Percentiles rank a stretch among this genome's conserved stretches.
phyloP scores from a whole-genome alignment of 64 coral and sea anemone genomes.

The Montipora cactus region DNA sequence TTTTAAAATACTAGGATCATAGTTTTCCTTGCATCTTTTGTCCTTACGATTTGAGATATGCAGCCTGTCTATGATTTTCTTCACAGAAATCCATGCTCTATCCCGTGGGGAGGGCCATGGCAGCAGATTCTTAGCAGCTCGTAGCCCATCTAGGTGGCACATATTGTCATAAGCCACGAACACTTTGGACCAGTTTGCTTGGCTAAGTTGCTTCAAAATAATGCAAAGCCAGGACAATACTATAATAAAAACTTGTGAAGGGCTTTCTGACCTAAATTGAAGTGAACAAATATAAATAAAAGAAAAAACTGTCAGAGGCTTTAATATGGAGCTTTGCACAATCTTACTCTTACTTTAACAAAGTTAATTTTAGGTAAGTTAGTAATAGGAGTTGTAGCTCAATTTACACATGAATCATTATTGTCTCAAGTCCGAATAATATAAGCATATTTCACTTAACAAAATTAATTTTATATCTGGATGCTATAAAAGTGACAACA shows the following conservation, averaged over 20 bases:
- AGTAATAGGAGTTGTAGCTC: too few species aligned
- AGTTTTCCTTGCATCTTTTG: conserved; percentile 22
- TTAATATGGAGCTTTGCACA: too few species aligned
- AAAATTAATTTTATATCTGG: too few species aligned
- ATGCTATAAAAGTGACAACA: too few species aligned
- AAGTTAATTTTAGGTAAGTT: too few species aligned
- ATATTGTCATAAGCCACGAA: conserved; percentile 24
- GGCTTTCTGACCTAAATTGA: conserved; percentile 5
- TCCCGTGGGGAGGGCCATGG: neutral
- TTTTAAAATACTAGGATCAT: neutral
- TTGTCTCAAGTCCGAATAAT: too few species aligned
- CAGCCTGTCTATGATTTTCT: conserved; percentile 19
- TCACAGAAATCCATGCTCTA: neutral
- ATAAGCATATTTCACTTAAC: too few species aligned
- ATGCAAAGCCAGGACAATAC: neutral
- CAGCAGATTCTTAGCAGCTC: neutral
- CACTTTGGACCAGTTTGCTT: neutral
- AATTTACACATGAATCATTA: too few species aligned
- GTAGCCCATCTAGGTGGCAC: conserved; percentile 12
- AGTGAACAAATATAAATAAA: too few species aligned
- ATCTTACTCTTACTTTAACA: too few species aligned
- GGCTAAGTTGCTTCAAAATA: neutral
- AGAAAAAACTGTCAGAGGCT: too few species aligned
- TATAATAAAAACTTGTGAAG: conserved; percentile 29
- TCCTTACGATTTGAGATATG: conserved; percentile 45